These are phyloP conservation scores for Calypte anna DNA, from an alignment of 2,113 vertebrate species.

Conservation along the genomic window DNA sequence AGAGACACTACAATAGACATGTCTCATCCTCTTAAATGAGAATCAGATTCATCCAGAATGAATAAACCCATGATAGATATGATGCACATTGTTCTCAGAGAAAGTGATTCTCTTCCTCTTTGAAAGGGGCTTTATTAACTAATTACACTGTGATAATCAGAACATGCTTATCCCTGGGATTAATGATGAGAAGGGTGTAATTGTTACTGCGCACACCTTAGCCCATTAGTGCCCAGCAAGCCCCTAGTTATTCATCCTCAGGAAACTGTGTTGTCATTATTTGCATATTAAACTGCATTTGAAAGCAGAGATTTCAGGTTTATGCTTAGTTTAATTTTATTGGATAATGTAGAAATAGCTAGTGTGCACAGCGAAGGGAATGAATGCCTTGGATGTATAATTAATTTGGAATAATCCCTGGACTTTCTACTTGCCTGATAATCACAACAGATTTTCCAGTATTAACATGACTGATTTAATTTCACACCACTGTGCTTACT, in stretches of 20 bases:
- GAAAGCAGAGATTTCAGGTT: not conserved
- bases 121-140: slow-evolving; percentile 34
- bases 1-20: not conserved
- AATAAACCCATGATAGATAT: not conserved
- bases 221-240: slow-evolving; percentile 7
- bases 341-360: not conserved
- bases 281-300: slow-evolving; percentile 14
- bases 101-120: not conserved
- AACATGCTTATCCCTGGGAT: slow-evolving; percentile 13
- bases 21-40: not conserved
- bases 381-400: not conserved
- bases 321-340: slow-evolving; percentile 12
- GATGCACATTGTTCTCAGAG: not conserved
- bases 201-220: slow-evolving; percentile 27
- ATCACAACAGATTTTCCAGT: not conserved
- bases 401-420: not conserved
- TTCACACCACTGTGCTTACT: not conserved
- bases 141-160: slow-evolving; percentile 41
- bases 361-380: not conserved
- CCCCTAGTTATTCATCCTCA: not conserved
- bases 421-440: not conserved
- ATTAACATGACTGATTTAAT: not conserved
- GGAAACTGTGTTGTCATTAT: slow-evolving; percentile 19
- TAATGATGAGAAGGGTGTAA: slow-evolving; percentile 21
- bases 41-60: not conserved